A percentile compares a stretch with the other conserved stretches of the same genome.
Conservation (phyloP, 2,888 invertebrate species). For the Agrochola macilenta region DNA sequence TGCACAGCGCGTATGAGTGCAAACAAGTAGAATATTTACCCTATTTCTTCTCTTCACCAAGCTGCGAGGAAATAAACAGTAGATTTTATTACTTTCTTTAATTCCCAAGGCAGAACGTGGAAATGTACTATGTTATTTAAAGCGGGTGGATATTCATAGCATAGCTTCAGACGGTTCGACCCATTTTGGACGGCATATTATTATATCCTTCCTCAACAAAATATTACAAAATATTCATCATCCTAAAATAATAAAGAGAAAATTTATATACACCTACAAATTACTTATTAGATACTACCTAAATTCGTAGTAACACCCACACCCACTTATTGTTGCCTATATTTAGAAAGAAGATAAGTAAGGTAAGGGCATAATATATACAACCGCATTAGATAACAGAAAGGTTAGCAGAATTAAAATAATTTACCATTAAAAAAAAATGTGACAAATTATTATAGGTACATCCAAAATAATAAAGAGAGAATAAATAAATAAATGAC, state of each 20-base stretch:
- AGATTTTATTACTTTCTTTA: conserved; percentile 5
- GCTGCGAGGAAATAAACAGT: not conserved
- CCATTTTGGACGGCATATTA: not conserved
- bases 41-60: conserved; percentile 18
- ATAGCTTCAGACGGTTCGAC: not conserved
- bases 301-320: not conserved
- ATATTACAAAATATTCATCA: not conserved
- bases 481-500: not conserved
- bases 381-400: not conserved
- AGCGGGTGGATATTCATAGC: not conserved
- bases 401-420: not conserved
- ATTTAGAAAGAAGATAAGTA: not conserved
- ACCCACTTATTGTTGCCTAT: no score
- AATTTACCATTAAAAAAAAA: not conserved
- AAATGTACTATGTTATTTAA: not conserved
- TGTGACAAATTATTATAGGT: not conserved
- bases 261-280: not conserved
- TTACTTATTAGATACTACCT: not conserved
- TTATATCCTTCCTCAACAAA: not conserved
- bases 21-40: conserved; percentile 28
- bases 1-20: not conserved
- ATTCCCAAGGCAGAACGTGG: not conserved
- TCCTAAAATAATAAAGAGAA: not conserved
- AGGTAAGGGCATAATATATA: not conserved
- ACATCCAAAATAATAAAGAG: not conserved